Conservation (phyloP, 2,888 invertebrate genomes). For the Azorinus chamasolen region DNA sequence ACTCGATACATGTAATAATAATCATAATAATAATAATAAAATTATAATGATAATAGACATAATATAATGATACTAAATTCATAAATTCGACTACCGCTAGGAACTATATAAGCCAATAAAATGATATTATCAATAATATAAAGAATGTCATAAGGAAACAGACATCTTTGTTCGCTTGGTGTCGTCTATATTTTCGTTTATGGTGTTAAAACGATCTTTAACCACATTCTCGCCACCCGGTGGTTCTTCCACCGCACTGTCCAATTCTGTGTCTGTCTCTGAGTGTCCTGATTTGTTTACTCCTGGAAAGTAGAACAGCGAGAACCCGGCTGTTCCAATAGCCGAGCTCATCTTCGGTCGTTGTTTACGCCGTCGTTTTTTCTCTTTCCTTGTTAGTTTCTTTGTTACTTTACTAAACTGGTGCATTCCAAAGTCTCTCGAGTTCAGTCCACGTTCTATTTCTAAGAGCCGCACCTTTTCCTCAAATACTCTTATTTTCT, state of each 20-base stretch:
- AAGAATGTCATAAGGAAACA: too few species aligned
- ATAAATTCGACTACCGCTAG: too few species aligned
- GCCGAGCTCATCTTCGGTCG: conserved; percentile 16
- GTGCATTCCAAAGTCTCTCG: conserved; percentile 14
- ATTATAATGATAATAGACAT: too few species aligned
- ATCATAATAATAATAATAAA: too few species aligned
- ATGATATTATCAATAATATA: too few species aligned
- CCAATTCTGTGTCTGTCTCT: not conserved
- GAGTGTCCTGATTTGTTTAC: not conserved
- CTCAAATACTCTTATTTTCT: conserved; percentile 38
- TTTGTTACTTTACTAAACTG: not conserved
- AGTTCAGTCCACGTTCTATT: conserved; percentile 24
- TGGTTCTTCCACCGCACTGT: not conserved
- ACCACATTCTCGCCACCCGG: not conserved
- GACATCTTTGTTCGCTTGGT: too few species aligned
- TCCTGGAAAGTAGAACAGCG: conserved; percentile 23
- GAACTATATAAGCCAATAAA: too few species aligned
- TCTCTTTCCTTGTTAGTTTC: not conserved
- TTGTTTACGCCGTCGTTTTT: not conserved
- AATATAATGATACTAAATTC: too few species aligned
- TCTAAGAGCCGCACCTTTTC: conserved; percentile 37
- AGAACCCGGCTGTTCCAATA: conserved; percentile 36
- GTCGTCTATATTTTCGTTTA: too few species aligned
- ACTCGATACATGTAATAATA: too few species aligned
- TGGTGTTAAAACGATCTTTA: too few species aligned